Evolutionary conservation across 2,888 invertebrate genomes (phyloP).

Genomic region (Ectemnius continuus): DNA sequence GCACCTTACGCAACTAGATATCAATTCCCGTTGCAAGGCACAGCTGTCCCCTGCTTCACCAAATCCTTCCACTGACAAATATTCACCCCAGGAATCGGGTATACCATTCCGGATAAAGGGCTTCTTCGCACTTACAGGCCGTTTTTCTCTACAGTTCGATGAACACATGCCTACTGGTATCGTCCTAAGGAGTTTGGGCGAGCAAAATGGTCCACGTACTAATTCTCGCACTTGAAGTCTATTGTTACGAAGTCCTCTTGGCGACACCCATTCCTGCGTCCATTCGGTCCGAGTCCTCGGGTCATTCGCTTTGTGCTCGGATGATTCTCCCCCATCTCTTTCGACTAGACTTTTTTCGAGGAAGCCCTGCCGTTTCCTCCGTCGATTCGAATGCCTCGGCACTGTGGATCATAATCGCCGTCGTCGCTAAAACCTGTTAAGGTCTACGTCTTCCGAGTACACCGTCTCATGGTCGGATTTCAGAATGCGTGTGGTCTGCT

Average conservation of each 20-base stretch:
- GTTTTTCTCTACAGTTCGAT: neutral
- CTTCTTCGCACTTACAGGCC: neutral
- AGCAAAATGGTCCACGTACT: constrained; percentile 44
- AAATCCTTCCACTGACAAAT: constrained; percentile 38
- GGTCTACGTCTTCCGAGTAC: too few species aligned
- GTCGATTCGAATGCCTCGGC: neutral
- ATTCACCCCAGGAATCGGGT: constrained; percentile 56
- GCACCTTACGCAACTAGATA: constrained; percentile 36
- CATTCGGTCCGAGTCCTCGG: constrained; percentile 18
- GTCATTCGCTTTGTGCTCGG: too few species aligned
- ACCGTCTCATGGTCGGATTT: too few species aligned
- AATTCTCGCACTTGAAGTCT: constrained; percentile 29
- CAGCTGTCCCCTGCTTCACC: constrained; percentile 19
- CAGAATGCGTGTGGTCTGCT: too few species aligned
- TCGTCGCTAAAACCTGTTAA: too few species aligned
- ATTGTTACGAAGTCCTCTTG: constrained; percentile 6
- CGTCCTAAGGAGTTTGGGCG: constrained; percentile 35
- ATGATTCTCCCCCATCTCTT: too few species aligned
- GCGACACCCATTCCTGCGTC: constrained; percentile 38
- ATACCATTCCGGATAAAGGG: constrained; percentile 40
- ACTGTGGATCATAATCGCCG: constrained; percentile 4
- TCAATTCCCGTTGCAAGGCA: constrained; percentile 25
- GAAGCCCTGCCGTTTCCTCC: neutral
- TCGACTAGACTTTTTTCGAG: neutral
- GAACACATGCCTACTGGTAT: constrained; percentile 17